Evolutionary conservation across 2,888 invertebrate species (phyloP).

Genomic region (Autographa pulchrina): DNA sequence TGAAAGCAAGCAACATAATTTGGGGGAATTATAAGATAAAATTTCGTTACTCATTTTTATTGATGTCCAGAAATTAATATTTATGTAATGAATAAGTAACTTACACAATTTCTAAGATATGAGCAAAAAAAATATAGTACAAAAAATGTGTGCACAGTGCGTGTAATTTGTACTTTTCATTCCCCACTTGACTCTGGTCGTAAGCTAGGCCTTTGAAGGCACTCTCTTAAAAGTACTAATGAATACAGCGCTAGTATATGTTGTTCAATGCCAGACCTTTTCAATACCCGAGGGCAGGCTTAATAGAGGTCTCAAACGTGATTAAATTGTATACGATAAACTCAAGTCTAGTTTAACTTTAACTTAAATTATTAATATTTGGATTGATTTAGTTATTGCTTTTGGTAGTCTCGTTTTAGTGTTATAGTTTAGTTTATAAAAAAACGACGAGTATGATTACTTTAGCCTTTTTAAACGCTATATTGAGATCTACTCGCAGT

Average conservation of each 20-base stretch:
- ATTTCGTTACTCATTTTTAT: too few species aligned
- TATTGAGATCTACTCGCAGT: too few species aligned
- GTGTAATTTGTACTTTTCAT: too few species aligned
- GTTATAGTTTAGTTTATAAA: not conserved
- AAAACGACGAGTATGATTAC: not conserved
- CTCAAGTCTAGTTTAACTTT: not conserved
- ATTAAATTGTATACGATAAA: not conserved
- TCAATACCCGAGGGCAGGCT: constrained; percentile 1
- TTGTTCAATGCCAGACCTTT: not conserved
- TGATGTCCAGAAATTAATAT: too few species aligned
- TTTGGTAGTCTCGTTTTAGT: not conserved
- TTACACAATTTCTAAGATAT: too few species aligned
- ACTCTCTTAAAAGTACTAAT: not conserved
- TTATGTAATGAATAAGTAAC: too few species aligned
- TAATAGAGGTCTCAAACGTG: constrained; percentile 1
- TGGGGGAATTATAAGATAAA: too few species aligned
- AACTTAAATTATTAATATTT: not conserved
- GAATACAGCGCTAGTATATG: not conserved
- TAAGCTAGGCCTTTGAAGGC: not conserved
- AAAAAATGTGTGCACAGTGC: too few species aligned
- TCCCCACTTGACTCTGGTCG: not conserved
- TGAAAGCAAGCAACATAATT: too few species aligned
- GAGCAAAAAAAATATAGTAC: too few species aligned
- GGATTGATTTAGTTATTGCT: not conserved
- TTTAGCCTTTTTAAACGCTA: not conserved